phyloP scores from a whole-genome alignment of 1,140 invertebrate species.

The Tetramorium alpestre region DNA sequence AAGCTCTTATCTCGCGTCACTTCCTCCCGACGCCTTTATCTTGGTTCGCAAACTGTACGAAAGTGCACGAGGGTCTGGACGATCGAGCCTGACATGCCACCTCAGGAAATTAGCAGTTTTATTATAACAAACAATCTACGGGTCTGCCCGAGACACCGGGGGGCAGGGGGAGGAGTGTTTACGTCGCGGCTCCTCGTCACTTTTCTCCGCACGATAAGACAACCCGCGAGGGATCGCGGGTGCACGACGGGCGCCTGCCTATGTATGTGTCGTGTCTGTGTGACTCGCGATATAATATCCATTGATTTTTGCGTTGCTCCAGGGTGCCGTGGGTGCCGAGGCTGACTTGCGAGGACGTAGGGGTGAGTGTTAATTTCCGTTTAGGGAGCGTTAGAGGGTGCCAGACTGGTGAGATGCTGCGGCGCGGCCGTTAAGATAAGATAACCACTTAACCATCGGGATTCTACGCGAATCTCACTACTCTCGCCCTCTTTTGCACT shows the following conservation, averaged over 20 bases:
- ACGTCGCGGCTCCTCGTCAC: background rate
- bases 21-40: conserved; percentile 65
- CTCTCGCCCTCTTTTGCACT: conserved; percentile 6
- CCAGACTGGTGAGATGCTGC: conserved; percentile 68
- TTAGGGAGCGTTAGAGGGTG: conserved; percentile 77
- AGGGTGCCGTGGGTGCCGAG: background rate
- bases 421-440: conserved; percentile 82
- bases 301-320: conserved; percentile 75
- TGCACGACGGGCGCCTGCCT: background rate
- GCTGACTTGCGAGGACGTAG: conserved; percentile 21
- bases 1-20: conserved; percentile 69
- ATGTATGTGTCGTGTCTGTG: background rate
- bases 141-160: background rate
- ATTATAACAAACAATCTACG: conserved; percentile 75
- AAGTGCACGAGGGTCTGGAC: background rate
- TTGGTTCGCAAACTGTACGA: background rate
- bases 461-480: conserved; percentile 72
- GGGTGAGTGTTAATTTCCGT: conserved; percentile 81
- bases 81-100: conserved; percentile 16
- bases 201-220: conserved; percentile 47
- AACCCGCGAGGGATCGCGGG: conserved; percentile 36
- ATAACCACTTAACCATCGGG: conserved; percentile 82
- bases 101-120: conserved; percentile 79
- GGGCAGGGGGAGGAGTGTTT: background rate
- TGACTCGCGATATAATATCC: conserved; percentile 72